Evolutionary conservation across 1,140 invertebrate species (phyloP).

Genomic region (Drosophila insularis): DNA sequence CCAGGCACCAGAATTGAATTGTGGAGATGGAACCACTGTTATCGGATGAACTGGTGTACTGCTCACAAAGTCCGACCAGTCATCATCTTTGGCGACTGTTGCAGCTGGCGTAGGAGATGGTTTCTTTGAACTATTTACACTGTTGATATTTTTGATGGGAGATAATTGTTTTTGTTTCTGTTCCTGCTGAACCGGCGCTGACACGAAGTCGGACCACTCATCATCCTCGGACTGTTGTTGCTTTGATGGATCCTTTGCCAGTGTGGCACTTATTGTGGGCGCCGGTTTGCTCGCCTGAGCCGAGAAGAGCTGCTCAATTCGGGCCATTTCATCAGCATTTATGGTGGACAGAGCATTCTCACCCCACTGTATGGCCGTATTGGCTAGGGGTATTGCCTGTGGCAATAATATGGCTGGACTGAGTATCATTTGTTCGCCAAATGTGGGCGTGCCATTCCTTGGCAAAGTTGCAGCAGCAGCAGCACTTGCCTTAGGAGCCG

Average conservation of each 20-base stretch:
- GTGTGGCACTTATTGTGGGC: slow-evolving; percentile 73
- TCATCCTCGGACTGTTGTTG: slow-evolving; percentile 82
- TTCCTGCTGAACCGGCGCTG: slow-evolving; percentile 79
- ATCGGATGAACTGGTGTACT: slow-evolving; percentile 75
- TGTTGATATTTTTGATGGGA: slow-evolving; percentile 44
- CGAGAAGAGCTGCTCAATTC: slow-evolving; percentile 83
- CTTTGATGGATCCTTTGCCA: slow-evolving; percentile 62
- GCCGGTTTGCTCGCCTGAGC: slow-evolving; percentile 42
- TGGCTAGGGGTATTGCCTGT: slow-evolving; percentile 68
- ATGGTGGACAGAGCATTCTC: slow-evolving; percentile 84
- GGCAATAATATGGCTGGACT: slow-evolving; percentile 77
- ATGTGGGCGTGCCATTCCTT: slow-evolving; percentile 58
- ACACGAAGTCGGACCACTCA: slow-evolving; percentile 85
- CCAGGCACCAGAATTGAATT: slow-evolving; percentile 80
- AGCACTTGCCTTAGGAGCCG: slow-evolving; percentile 24
- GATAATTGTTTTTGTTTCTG: slow-evolving; percentile 41
- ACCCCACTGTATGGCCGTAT: slow-evolving; percentile 86
- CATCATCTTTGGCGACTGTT: slow-evolving; percentile 83
- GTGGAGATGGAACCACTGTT: slow-evolving; percentile 31
- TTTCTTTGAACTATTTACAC: slow-evolving; percentile 34
- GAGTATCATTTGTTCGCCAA: slow-evolving; percentile 77
- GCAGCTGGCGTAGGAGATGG: background rate
- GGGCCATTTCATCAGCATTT: slow-evolving; percentile 85
- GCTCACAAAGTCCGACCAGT: slow-evolving; percentile 87
- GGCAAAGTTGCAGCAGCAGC: slow-evolving; percentile 28